A percentile compares a stretch with the other conserved stretches of the same genome.
phyloP scores from a whole-genome alignment of 2,797 vertebrate species.

The Propithecus perrieri region DNA sequence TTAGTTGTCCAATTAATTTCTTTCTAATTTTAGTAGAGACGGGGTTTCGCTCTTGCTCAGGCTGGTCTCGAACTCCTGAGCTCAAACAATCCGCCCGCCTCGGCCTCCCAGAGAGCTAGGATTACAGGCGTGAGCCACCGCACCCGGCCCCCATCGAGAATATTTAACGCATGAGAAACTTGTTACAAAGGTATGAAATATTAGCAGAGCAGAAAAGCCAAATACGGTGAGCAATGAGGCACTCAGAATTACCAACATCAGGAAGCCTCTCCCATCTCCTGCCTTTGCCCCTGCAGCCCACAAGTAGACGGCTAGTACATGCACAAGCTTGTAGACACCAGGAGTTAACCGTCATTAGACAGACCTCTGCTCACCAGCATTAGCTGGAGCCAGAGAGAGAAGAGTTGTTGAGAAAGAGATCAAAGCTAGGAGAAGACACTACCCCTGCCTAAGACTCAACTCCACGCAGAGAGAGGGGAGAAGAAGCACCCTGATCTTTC shows the following conservation, averaged over 20 bases:
- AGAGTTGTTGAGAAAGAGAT: background rate
- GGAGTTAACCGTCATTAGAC: background rate
- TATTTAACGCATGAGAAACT: background rate
- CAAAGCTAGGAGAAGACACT: background rate
- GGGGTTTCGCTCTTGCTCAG: too few species aligned
- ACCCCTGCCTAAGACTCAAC: background rate
- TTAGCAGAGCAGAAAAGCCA: background rate
- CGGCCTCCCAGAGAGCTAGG: too few species aligned
- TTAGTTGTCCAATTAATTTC: too few species aligned
- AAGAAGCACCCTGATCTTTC: background rate
- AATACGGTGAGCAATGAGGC: background rate
- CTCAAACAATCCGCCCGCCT: too few species aligned
- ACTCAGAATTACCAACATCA: background rate
- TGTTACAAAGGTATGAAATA: background rate
- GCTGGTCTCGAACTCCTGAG: too few species aligned
- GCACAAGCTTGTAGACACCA: background rate
- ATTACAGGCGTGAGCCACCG: too few species aligned
- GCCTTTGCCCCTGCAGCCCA: background rate
- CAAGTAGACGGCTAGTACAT: too few species aligned
- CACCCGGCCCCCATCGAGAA: background rate
- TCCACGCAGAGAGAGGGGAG: background rate
- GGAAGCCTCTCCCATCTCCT: background rate
- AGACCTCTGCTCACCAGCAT: background rate
- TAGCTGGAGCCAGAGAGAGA: background rate
- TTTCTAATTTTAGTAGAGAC: too few species aligned